These are phyloP conservation scores for Anguilla pacifica DNA, from an alignment of 2,797 vertebrate species.

Conservation along the genomic window DNA sequence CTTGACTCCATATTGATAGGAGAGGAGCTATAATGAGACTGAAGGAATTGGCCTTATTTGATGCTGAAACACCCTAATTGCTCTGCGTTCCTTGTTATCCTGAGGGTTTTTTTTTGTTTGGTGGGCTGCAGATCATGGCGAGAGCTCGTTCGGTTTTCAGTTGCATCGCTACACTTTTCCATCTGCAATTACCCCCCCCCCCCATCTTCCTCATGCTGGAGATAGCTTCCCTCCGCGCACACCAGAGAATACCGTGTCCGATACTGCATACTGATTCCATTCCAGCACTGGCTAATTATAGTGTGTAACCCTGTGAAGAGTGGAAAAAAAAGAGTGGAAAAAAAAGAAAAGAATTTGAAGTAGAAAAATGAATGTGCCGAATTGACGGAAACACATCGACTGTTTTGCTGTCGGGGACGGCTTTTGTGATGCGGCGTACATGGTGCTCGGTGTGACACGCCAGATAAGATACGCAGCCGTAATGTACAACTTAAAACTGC, in stretches of 20 bases:
- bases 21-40: neutral
- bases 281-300: neutral
- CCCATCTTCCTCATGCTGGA: neutral
- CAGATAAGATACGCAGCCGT: neutral
- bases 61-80: neutral
- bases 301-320: neutral
- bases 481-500: neutral
- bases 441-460: neutral
- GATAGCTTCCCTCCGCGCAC: neutral
- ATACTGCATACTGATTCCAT: constrained; percentile 1
- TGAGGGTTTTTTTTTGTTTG: neutral
- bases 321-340: neutral
- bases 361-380: constrained; percentile 17
- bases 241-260: neutral
- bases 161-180: neutral
- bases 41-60: neutral
- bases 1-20: neutral
- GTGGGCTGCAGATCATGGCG: neutral
- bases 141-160: neutral
- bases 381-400: neutral
- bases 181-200: neutral
- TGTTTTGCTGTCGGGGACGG: neutral
- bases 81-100: neutral
- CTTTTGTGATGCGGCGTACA: neutral
- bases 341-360: neutral